These are phyloP conservation scores for Rotaria sp. DNA, from an alignment of 2,888 invertebrate genomes.

Conservation along the genomic window DNA sequence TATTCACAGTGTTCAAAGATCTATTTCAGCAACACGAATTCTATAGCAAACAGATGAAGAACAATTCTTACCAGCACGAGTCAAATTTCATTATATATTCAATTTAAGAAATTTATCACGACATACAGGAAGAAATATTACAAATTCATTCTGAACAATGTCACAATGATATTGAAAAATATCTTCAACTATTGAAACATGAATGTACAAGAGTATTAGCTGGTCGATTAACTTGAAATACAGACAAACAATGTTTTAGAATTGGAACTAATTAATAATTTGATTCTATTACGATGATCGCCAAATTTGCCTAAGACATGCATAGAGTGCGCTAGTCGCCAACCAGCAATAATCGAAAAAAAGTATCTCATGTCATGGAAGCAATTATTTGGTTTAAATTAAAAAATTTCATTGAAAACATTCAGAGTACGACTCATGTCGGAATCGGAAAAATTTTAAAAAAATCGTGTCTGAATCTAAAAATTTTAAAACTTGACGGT, in stretches of 20 bases:
- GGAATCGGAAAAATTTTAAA: no score
- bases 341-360: no score
- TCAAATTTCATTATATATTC: constrained; percentile 84
- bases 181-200: constrained; percentile 73
- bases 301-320: no score
- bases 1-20: constrained; percentile 65
- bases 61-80: constrained; percentile 74
- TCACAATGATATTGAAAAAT: constrained; percentile 58
- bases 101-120: constrained; percentile 78
- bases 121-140: constrained; percentile 82
- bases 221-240: constrained; percentile 62
- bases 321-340: no score
- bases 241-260: constrained; percentile 26
- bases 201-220: constrained; percentile 77
- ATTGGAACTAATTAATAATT: no score
- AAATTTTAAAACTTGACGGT: no score
- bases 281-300: no score
- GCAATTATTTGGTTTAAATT: no score
- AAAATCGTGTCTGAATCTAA: no score
- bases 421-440: no score
- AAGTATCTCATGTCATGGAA: no score
- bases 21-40: constrained; percentile 71
- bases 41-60: constrained; percentile 77
- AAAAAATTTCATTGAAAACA: no score
- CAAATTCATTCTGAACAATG: constrained; percentile 68